Evolutionary conservation across 2,888 invertebrate species (phyloP).

Genomic region (Synergus umbraculus): DNA sequence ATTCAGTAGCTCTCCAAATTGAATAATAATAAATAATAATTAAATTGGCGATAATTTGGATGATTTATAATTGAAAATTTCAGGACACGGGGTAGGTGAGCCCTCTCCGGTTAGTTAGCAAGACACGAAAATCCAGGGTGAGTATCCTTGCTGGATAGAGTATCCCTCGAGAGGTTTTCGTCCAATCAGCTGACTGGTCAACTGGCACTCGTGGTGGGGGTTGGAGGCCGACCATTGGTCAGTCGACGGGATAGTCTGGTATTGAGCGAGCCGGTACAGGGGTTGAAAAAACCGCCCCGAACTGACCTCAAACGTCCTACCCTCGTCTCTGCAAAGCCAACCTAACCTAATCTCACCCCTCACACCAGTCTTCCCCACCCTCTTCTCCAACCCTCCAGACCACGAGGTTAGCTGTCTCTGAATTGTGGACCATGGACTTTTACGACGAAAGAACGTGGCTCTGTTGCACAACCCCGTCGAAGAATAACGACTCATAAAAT

Average conservation of each 20-base stretch:
- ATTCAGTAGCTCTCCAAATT: not conserved
- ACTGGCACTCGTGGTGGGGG: constrained; percentile 69
- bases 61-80: constrained; percentile 18
- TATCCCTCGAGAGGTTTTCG: constrained; percentile 57
- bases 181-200: constrained; percentile 75
- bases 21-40: not conserved
- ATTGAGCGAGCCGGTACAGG: constrained; percentile 75
- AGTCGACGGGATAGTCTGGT: constrained; percentile 71
- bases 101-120: constrained; percentile 74
- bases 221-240: constrained; percentile 75
- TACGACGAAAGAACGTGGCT: not conserved
- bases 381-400: constrained; percentile 1
- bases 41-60: not conserved
- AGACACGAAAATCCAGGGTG: constrained; percentile 69
- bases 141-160: constrained; percentile 68
- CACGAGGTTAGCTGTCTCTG: constrained; percentile 41
- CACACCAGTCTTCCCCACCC: constrained; percentile 24
- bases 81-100: constrained; percentile 71
- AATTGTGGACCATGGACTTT: constrained; percentile 38
- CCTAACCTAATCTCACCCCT: constrained; percentile 66
- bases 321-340: constrained; percentile 75
- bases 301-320: constrained; percentile 77
- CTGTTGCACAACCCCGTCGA: not conserved
- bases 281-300: constrained; percentile 77
- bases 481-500: constrained; percentile 58